Evolutionary conservation across 1,140 invertebrate species (phyloP).

Genomic region (Magallana angulata): DNA sequence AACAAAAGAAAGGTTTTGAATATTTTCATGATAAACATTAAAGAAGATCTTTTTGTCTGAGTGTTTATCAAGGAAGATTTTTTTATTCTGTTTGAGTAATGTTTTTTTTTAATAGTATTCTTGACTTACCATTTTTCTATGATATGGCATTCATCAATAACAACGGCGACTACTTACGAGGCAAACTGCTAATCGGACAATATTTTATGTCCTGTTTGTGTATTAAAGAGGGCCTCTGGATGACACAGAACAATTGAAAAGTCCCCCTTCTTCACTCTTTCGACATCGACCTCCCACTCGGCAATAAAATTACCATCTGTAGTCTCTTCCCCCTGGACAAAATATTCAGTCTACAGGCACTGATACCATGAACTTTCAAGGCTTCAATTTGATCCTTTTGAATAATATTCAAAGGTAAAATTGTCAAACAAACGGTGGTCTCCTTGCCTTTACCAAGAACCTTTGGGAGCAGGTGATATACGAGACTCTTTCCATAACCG

Average conservation of each 20-base stretch:
- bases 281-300: neutral
- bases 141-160: constrained; percentile 30
- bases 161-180: neutral
- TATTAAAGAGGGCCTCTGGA: constrained; percentile 40
- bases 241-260: constrained; percentile 38
- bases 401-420: constrained; percentile 50
- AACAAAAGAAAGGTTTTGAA: constrained; percentile 18
- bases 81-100: neutral
- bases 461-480: constrained; percentile 46
- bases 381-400: constrained; percentile 48
- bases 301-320: constrained; percentile 1
- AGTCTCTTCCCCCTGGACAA: constrained; percentile 10
- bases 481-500: constrained; percentile 50
- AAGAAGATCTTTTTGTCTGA: neutral
- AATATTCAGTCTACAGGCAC: constrained; percentile 49
- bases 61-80: no score
- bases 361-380: constrained; percentile 40
- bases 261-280: neutral
- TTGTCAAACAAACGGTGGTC: constrained; percentile 15
- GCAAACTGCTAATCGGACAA: no score
- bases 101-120: neutral
- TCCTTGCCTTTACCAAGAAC: constrained; percentile 13
- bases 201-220: no score
- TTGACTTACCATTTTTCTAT: constrained; percentile 33
- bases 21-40: neutral